These are phyloP conservation scores for Apis laboriosa DNA, from an alignment of 1,140 invertebrate genomes.

Conservation along the genomic window DNA sequence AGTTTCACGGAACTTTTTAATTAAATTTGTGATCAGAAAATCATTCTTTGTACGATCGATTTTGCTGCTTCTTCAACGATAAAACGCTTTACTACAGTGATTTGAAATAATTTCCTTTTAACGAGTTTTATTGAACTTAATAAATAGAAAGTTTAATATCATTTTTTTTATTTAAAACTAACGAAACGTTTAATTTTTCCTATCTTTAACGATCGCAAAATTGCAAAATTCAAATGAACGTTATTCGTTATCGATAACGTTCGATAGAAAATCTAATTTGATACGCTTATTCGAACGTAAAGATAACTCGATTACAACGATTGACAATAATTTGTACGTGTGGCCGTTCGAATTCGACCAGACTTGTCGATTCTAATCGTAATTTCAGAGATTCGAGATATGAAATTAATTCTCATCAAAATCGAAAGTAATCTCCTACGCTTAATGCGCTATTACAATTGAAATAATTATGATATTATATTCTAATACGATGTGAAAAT, in stretches of 20 bases:
- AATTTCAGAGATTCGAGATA: conserved; percentile 19
- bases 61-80: no score
- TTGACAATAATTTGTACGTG: conserved; percentile 22
- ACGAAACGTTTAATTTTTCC: no score
- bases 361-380: not conserved
- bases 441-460: conserved; percentile 24
- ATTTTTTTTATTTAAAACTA: not conserved
- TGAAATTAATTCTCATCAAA: conserved; percentile 36
- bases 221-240: not conserved
- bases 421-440: conserved; percentile 25
- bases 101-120: no score
- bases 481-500: not conserved
- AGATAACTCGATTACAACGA: conserved; percentile 15
- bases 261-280: not conserved
- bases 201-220: no score
- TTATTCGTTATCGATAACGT: not conserved
- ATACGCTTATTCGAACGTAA: not conserved
- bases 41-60: no score
- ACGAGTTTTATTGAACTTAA: no score
- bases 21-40: no score
- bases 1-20: no score
- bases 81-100: no score
- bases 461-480: not conserved
- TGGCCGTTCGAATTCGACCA: conserved; percentile 2
- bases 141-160: not conserved